phyloP scores from a whole-genome alignment of 2,113 vertebrate species.

The Paralichthys olivaceus region DNA sequence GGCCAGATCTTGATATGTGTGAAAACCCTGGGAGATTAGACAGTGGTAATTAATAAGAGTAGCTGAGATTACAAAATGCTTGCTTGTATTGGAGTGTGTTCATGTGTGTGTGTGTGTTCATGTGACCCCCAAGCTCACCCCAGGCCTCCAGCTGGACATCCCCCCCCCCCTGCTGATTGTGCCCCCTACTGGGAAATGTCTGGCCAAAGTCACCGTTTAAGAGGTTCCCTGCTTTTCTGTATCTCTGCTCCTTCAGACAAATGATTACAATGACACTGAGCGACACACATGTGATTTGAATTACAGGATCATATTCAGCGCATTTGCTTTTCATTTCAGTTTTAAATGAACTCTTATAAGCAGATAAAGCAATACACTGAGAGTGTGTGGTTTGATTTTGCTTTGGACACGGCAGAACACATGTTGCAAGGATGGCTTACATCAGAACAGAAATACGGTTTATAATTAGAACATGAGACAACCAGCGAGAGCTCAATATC shows the following conservation, averaged over 20 bases:
- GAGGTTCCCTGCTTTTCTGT: conserved; percentile 39
- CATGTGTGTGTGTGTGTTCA: conserved; percentile 30
- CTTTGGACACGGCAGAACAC: conserved; percentile 19
- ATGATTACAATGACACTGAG: conserved; percentile 21
- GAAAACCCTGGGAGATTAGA: conserved; percentile 74
- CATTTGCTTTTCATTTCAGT: conserved; percentile 9
- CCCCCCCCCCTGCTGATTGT: conserved; percentile 58
- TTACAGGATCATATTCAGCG: neutral
- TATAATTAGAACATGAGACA: conserved; percentile 61
- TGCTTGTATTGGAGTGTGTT: conserved; percentile 36
- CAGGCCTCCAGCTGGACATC: conserved; percentile 55
- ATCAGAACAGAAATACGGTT: conserved; percentile 32
- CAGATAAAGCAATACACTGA: too few species aligned
- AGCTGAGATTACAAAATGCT: conserved; percentile 71
- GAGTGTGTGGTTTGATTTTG: too few species aligned
- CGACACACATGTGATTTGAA: conserved; percentile 6
- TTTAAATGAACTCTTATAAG: neutral
- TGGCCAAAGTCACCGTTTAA: conserved; percentile 53
- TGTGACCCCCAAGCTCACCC: conserved; percentile 45
- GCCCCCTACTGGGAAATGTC: conserved; percentile 63
- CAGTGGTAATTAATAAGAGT: conserved; percentile 80
- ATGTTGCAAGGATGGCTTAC: conserved; percentile 42
- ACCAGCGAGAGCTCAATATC: conserved; percentile 8
- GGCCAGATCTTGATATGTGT: conserved; percentile 59
- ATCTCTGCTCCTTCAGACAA: conserved; percentile 14